Conservation (phyloP, 2,888 invertebrate genomes). For the Fissipunctia ypsillon region DNA sequence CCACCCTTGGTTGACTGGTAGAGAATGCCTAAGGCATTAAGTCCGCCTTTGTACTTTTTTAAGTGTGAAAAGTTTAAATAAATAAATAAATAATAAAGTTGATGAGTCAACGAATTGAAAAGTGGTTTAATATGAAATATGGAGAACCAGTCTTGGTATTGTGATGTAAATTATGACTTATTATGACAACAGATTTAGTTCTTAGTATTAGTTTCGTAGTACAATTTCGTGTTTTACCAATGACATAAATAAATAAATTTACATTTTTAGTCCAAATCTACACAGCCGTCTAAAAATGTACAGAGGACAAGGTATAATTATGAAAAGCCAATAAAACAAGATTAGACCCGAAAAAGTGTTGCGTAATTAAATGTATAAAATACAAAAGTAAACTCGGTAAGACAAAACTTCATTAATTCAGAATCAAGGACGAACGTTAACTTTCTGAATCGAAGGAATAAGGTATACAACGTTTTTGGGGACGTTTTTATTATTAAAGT, state of each 20-base stretch:
- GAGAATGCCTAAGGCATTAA: no score
- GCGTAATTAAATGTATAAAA: slow-evolving; percentile 57
- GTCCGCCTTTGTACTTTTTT: no score
- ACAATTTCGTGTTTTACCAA: neutral
- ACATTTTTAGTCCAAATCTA: neutral
- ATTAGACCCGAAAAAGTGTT: slow-evolving; percentile 53
- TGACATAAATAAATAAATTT: neutral
- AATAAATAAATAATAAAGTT: no score
- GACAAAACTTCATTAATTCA: slow-evolving; percentile 61
- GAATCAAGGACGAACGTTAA: slow-evolving; percentile 50
- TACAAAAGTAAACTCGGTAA: slow-evolving; percentile 57
- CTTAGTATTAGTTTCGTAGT: no score
- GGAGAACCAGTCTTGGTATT: neutral
- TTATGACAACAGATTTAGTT: neutral
- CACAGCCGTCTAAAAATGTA: neutral
- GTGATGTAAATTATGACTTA: neutral
- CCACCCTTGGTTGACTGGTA: no score
- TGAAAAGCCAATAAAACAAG: slow-evolving; percentile 54
- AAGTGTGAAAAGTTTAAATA: no score
- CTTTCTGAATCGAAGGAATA: slow-evolving; percentile 49
- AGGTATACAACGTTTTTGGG: slow-evolving; percentile 43
- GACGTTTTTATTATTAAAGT: slow-evolving; percentile 43
- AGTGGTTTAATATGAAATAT: neutral
- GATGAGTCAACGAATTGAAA: neutral
- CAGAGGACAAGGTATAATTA: slow-evolving; percentile 36